Conservation (phyloP, 2,113 vertebrate genomes). For the Patagioenas fasciata region DNA sequence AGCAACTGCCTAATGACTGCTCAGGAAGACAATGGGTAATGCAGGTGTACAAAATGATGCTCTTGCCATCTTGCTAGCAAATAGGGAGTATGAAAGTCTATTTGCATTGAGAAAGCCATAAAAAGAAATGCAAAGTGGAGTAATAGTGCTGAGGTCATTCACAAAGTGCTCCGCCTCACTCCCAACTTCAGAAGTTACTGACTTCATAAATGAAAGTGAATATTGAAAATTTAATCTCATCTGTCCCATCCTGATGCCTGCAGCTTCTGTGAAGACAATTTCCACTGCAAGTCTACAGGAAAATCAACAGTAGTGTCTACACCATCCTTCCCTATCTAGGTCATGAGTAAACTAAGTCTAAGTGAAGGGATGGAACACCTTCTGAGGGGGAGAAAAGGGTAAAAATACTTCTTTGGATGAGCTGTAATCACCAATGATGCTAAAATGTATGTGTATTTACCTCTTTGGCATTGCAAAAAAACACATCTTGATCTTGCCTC, state of each 20-base stretch:
- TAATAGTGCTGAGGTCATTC: accelerated
- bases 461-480: neutral
- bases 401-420: neutral
- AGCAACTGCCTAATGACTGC: neutral
- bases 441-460: neutral
- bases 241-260: neutral
- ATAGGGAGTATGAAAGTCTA: neutral
- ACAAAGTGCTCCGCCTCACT: neutral
- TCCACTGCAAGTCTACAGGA: neutral
- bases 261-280: neutral
- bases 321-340: neutral
- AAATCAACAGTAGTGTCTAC: neutral
- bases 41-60: neutral
- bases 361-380: neutral
- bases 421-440: neutral
- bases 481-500: neutral
- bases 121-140: neutral
- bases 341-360: neutral
- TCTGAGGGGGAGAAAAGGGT: neutral
- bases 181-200: neutral
- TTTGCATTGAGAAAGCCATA: neutral
- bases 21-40: neutral
- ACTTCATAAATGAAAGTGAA: neutral
- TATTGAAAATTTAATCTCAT: neutral
- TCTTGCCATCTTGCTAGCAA: neutral